phyloP scores from a whole-genome alignment of 2,797 vertebrate species.

The Siniperca scherzeri region DNA sequence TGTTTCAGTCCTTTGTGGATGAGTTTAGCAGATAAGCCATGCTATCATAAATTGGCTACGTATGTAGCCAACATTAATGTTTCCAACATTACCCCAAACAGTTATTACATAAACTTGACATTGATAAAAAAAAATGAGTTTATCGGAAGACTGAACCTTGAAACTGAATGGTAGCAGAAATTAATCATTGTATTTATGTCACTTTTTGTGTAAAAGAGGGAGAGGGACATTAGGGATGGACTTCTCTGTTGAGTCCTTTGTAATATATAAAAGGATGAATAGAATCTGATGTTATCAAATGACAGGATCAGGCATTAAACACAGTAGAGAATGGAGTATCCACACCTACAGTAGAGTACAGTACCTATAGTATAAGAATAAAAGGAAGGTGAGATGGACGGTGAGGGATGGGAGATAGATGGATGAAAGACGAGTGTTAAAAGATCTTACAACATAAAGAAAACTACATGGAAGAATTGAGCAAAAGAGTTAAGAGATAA shows the following conservation, averaged over 20 bases:
- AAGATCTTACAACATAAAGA: constrained; percentile 41
- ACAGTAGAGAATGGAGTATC: constrained; percentile 25
- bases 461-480: constrained; percentile 28
- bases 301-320: constrained; percentile 31
- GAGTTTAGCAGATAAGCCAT: background rate
- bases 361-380: constrained; percentile 23
- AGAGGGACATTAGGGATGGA: background rate
- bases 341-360: background rate
- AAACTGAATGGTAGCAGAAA: background rate
- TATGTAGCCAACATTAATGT: background rate
- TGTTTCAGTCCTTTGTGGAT: background rate
- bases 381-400: constrained; percentile 33
- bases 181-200: background rate
- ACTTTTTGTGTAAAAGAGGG: constrained; percentile 3
- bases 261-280: constrained; percentile 29
- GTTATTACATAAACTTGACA: background rate
- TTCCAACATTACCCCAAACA: background rate
- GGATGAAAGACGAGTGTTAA: constrained; percentile 31
- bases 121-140: background rate
- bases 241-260: constrained; percentile 1
- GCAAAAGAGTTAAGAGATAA: constrained; percentile 11
- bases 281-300: constrained; percentile 52
- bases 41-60: background rate
- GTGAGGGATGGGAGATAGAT: constrained; percentile 8
- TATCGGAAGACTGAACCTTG: background rate